A percentile compares a stretch with the other conserved stretches of the same genome.
phyloP scores from a whole-genome alignment of 2,797 vertebrate genomes.

The Cuniculus paca region DNA sequence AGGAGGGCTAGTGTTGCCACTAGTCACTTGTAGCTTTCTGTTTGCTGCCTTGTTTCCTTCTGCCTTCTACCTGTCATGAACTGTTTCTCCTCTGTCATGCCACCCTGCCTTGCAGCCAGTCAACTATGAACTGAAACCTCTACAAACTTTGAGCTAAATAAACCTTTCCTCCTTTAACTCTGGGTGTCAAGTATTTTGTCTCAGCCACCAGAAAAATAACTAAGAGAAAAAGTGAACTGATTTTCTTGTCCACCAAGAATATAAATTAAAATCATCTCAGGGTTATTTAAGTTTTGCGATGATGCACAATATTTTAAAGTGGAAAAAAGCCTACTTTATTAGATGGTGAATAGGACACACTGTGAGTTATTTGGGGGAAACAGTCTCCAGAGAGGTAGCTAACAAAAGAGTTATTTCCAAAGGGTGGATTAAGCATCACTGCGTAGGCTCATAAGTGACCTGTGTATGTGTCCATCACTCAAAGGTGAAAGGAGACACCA shows the following conservation, averaged over 20 bases:
- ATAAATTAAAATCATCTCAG: constrained; percentile 6
- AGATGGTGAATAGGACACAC: background rate
- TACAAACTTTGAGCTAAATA: background rate
- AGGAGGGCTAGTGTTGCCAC: background rate
- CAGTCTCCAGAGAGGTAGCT: background rate
- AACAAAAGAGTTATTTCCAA: background rate
- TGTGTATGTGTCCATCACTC: background rate
- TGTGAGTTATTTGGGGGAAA: background rate
- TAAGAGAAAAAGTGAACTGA: background rate
- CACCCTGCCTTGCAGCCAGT: background rate
- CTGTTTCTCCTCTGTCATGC: background rate
- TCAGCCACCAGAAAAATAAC: background rate
- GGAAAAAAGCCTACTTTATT: background rate
- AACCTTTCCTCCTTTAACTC: background rate
- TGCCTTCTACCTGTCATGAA: background rate
- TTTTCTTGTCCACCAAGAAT: constrained; percentile 10
- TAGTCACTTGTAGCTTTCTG: background rate
- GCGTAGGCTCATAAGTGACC: background rate
- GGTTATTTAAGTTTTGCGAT: constrained; percentile 34
- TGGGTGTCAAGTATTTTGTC: background rate
- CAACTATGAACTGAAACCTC: background rate
- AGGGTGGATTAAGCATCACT: background rate
- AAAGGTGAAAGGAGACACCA: background rate
- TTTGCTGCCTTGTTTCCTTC: background rate
- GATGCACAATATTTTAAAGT: constrained; percentile 22